These are phyloP conservation scores for Melieria omissa DNA, from an alignment of 2,888 invertebrate genomes.

Conservation along the genomic window DNA sequence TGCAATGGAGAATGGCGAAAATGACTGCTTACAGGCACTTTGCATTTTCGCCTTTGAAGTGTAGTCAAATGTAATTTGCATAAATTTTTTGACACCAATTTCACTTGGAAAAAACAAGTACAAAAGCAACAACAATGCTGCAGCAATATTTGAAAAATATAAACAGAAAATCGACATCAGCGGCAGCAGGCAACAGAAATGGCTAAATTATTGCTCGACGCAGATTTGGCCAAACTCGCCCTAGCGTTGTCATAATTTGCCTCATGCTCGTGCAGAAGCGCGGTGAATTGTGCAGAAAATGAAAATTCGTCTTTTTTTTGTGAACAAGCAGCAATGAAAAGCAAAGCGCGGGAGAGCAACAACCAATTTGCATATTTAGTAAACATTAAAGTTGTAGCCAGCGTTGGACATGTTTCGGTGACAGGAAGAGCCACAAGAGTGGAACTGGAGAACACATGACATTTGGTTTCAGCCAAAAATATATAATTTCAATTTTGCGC, in stretches of 20 bases:
- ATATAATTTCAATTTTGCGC: background rate
- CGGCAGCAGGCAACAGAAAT: background rate
- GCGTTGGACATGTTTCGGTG: background rate
- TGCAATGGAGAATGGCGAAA: too few relatives aligned
- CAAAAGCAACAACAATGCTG: background rate
- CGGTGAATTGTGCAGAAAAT: background rate
- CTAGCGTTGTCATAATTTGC: background rate
- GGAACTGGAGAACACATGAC: too few relatives aligned
- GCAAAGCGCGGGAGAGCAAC: too few relatives aligned
- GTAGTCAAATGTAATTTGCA: constrained; percentile 29
- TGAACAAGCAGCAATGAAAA: background rate
- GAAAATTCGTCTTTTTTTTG: background rate
- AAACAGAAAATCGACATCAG: constrained; percentile 16
- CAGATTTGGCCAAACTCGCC: background rate
- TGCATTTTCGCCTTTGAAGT: too few relatives aligned
- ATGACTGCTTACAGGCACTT: too few relatives aligned
- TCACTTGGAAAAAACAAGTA: background rate
- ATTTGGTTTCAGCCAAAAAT: background rate
- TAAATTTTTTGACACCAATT: constrained; percentile 20
- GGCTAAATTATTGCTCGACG: background rate
- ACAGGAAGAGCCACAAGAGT: background rate
- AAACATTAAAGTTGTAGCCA: constrained; percentile 27
- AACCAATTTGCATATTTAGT: constrained; percentile 28
- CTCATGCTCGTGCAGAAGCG: background rate
- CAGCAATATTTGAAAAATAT: background rate